These are phyloP conservation scores for Periplaneta americana DNA, from an alignment of 1,140 invertebrate genomes.

Conservation along the genomic window DNA sequence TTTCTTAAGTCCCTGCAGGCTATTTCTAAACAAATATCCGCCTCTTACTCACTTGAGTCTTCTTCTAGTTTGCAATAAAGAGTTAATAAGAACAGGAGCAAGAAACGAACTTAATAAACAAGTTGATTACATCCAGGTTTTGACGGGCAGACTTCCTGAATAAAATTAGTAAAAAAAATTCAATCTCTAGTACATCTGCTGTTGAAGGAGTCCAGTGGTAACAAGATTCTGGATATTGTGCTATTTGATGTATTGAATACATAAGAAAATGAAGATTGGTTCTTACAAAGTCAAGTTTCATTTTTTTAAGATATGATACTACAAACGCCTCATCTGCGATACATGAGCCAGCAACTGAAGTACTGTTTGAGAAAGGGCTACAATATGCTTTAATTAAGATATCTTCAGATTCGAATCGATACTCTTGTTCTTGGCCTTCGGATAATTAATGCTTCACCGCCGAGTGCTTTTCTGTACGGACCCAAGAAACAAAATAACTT, in stretches of 20 bases:
- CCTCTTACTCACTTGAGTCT: no score
- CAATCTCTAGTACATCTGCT: neutral
- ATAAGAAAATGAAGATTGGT: neutral
- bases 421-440: neutral
- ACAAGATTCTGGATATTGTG: neutral
- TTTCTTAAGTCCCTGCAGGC: no score
- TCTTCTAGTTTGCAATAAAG: no score
- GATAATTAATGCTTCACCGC: no score
- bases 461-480: no score
- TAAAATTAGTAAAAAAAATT: neutral
- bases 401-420: neutral
- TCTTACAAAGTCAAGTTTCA: neutral
- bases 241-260: neutral
- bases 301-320: neutral
- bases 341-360: neutral
- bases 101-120: neutral
- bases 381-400: neutral
- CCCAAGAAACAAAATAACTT: no score
- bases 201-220: neutral
- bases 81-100: no score
- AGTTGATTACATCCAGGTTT: neutral
- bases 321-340: neutral
- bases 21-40: no score
- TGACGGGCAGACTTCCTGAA: neutral
- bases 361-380: neutral